phyloP scores from a whole-genome alignment of 1,140 invertebrate species.

The Penaeus vannamei region DNA sequence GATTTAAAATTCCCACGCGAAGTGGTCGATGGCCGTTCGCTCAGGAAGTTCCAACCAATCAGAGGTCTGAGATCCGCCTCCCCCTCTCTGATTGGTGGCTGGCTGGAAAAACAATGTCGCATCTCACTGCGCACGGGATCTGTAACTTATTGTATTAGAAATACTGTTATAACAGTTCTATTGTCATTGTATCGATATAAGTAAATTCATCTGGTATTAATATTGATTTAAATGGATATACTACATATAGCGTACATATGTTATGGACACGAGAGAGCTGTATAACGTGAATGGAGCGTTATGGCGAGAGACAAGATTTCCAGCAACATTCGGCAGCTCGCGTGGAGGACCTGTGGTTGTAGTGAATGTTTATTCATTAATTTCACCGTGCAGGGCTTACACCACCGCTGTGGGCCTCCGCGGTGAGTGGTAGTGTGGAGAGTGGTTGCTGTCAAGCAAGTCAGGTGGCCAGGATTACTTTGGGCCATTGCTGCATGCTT shows the following conservation, averaged over 20 bases:
- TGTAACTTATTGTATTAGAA: neutral
- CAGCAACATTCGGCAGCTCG: conserved; percentile 33
- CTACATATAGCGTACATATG: too few relatives aligned
- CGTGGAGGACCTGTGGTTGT: conserved; percentile 56
- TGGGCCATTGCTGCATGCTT: too few relatives aligned
- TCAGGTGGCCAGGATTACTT: too few relatives aligned
- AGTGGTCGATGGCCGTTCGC: conserved; percentile 51
- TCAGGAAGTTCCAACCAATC: conserved; percentile 18
- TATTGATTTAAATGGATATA: too few relatives aligned
- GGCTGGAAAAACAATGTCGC: conserved; percentile 38
- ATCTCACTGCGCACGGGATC: conserved; percentile 30
- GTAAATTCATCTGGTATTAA: too few relatives aligned
- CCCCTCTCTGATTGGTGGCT: conserved; percentile 13
- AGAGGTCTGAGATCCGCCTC: conserved; percentile 4
- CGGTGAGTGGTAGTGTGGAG: neutral
- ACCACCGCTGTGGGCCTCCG: conserved; percentile 37
- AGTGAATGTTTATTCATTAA: conserved; percentile 59
- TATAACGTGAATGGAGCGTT: too few relatives aligned
- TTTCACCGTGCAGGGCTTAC: conserved; percentile 44
- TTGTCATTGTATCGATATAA: too few relatives aligned
- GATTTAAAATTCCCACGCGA: conserved; percentile 51
- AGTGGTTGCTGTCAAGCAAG: too few relatives aligned
- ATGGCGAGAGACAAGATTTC: too few relatives aligned
- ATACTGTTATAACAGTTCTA: too few relatives aligned
- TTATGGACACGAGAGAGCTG: too few relatives aligned